A percentile compares a stretch with the other conserved stretches of the same genome.
Conservation (phyloP, 2,113 vertebrate genomes). For the Cephalophus harveyi region DNA sequence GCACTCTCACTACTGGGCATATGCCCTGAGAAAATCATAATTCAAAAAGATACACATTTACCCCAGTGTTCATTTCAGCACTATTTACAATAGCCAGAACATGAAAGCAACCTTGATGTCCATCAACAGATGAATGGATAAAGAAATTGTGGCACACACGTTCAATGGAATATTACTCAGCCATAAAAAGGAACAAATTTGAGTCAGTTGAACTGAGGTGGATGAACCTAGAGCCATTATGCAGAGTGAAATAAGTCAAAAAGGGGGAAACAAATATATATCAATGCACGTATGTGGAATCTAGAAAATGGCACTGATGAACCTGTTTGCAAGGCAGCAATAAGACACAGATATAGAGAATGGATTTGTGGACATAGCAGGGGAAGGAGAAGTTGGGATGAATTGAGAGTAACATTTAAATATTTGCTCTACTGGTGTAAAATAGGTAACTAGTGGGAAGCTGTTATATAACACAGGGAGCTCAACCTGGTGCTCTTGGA, state of each 20-base stretch:
- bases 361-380: background rate
- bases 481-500: background rate
- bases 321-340: too few relatives aligned
- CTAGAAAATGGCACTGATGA: too few relatives aligned
- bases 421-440: background rate
- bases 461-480: too few relatives aligned
- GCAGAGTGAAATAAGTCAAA: too few relatives aligned
- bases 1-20: background rate
- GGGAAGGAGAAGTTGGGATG: background rate
- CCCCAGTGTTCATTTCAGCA: background rate
- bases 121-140: background rate
- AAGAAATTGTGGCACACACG: background rate
- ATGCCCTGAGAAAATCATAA: background rate
- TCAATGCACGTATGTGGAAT: too few relatives aligned
- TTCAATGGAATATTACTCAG: background rate
- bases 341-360: background rate
- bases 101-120: background rate
- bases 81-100: background rate
- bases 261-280: too few relatives aligned
- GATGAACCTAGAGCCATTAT: too few relatives aligned
- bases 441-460: background rate
- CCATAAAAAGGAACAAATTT: background rate
- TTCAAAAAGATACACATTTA: background rate
- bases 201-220: too few relatives aligned
- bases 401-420: background rate